Conservation (phyloP, 2,888 invertebrate genomes). For the Taphrorychus bicolor region DNA sequence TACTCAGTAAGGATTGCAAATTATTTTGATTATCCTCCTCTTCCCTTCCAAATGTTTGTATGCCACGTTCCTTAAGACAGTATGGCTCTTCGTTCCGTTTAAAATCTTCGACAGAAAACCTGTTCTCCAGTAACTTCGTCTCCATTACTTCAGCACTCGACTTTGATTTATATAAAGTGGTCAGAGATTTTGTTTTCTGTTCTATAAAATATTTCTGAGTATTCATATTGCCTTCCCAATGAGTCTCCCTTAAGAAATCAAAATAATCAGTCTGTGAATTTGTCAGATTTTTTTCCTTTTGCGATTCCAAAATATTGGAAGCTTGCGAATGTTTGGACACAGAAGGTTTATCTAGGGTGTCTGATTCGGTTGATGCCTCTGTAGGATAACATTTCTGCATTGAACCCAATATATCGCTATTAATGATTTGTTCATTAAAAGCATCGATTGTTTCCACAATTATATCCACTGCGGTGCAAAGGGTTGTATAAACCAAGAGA, state of each 20-base stretch:
- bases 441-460: conserved; percentile 19
- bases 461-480: conserved; percentile 18
- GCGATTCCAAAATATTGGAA: no score
- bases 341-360: not conserved
- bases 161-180: not conserved
- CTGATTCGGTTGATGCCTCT: not conserved
- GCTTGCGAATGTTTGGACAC: not conserved
- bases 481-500: conserved; percentile 15
- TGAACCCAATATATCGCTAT: conserved; percentile 10
- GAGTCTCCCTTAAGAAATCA: conserved; percentile 9
- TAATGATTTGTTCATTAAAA: conserved; percentile 1
- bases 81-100: conserved; percentile 17
- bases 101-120: conserved; percentile 22
- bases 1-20: no score
- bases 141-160: not conserved
- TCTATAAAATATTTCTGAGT: conserved; percentile 23
- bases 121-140: conserved; percentile 14
- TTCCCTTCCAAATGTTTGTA: no score
- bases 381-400: conserved; percentile 3
- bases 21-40: no score
- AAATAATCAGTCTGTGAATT: conserved; percentile 17
- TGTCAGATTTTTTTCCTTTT: no score
- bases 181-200: not conserved
- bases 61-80: conserved; percentile 11
- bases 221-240: conserved; percentile 21